Conservation (phyloP, 2,888 invertebrate species). For the Encarsia formosa region DNA sequence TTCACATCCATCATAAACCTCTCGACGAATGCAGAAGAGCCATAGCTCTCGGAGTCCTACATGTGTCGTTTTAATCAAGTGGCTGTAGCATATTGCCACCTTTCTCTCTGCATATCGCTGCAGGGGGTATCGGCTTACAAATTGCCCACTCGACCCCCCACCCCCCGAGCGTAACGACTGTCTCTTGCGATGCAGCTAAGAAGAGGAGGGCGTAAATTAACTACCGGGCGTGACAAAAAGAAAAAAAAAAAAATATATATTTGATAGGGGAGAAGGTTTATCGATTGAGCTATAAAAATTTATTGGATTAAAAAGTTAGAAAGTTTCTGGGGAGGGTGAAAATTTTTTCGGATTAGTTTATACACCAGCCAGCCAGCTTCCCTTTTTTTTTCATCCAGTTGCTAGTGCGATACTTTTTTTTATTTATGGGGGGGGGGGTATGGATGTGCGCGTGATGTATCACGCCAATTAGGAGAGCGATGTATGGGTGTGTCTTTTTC, state of each 20-base stretch:
- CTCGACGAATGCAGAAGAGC: constrained; percentile 12
- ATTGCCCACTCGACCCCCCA: constrained; percentile 39
- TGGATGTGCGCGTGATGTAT: no score
- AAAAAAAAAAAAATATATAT: not conserved
- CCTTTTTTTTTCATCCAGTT: no score
- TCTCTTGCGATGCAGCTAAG: not conserved
- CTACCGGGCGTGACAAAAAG: not conserved
- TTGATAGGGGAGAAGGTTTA: not conserved
- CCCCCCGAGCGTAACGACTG: not conserved
- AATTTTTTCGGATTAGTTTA: no score
- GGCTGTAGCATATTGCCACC: constrained; percentile 44
- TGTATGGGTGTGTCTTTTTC: no score
- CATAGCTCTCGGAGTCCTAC: constrained; percentile 32
- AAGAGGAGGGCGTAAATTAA: constrained; percentile 21
- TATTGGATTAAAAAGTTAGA: constrained; percentile 3
- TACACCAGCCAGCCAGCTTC: no score
- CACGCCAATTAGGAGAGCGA: no score
- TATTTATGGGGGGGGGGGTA: no score
- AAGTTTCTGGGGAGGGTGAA: not conserved
- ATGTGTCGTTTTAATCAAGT: constrained; percentile 46
- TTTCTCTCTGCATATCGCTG: constrained; percentile 23
- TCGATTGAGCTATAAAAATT: constrained; percentile 12
- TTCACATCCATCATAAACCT: constrained; percentile 2
- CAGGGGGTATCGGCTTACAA: constrained; percentile 47
- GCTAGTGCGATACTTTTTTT: no score